Base-by-base conservation (phyloP, 2,888 invertebrate genomes). In the Drosophila suboccidentalis region DNA sequence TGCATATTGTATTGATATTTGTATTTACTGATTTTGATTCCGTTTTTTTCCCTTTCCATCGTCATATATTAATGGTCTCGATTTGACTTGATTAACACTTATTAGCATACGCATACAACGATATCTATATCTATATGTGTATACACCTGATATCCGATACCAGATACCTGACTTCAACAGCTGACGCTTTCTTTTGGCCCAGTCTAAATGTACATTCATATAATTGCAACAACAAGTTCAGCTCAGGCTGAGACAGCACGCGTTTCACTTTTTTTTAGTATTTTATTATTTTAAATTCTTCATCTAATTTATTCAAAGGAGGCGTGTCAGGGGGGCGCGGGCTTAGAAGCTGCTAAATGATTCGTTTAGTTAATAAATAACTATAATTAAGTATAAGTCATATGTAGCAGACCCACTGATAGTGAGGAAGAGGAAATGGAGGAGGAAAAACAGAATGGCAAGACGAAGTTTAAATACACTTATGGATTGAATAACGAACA, bases 41-140 rank as follows among this genome's bases (percentile, higher is more conserved):
- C 22, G 39, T 26, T 70, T 62, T 69, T 51, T 47, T 54, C 46
- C 51, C 50, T 68, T 58, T 47, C 54, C 47, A 43, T 22, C 65
- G 64, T 58, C 72, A 63, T 53, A 58, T 26, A 53, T 62, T 60
- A 43, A 62, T 47, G 36, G 44, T 22, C 62, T 75, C 63, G 62
- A 1, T 0, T 29, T 75, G 80, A 29, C 38, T 53, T 26, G 54
- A 79, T 75, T 75, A 75, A 62, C 75, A 75, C 75, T 63, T n/a
- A 75, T 75, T 80, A 70, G 63, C 75, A 80, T 80, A 26, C 17
- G 39, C 55, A 47, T 10, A 36, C 39, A 13, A 41, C 11, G n/a
- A 8, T 19, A 29, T 39, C n/a, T n/a, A 6, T 41, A 46, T 13
- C 8, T 29, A 46, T 13, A 29, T 29, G 8, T 29, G 29, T 29